Evolutionary conservation across 2,113 vertebrate species (phyloP), one percentile per base, ranked within the genome.

Genomic region (Scomber japonicus): DNA sequence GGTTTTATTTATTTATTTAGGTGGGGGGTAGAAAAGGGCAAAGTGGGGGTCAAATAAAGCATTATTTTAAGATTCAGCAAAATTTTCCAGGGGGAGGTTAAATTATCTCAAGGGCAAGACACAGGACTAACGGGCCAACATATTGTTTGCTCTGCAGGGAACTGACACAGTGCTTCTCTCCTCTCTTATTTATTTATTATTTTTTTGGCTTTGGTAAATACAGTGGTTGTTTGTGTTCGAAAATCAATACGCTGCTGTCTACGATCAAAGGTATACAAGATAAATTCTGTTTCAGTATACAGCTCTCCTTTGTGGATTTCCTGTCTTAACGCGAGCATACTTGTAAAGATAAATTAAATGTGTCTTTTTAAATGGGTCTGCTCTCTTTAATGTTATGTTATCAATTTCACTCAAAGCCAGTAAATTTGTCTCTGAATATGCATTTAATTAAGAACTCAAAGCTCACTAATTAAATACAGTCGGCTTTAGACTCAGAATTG

Each of bases 371-470:
- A 90, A 91, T 21, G 17, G 1, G 17, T 57, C 53, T 17, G 31
- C 71, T 74, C 10, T 44, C 53, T 87, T 80, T 85, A 71, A 66
- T 44, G 56, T 70, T 21, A 72, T 27, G 70, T 81, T 83, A 87
- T 81, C 44, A 57, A n/a, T 85, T 82, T 40, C 67, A 79, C 81
- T 78, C 71, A 83, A 82, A 90, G 83, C 78, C 5, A 35, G 24
- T 62, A 64, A 74, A 71, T 75, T 68, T 74, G n/a, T 81, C 74
- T 83, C 61, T 57, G 84, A 89, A 90, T 85, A 80, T 81, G 67
- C 53, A 71, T 89, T 92, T 87, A 88, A 91, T 92, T 89, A 88
- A 83, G 35, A 89, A 82, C 81, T 89, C 84, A 88, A 91, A 91
- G 87, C 85, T 69, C 35, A 53, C 80, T 88, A 88, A 92, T 89